These are phyloP conservation scores for Pristis pectinata DNA, from an alignment of 2,797 vertebrate species.

Conservation along the genomic window DNA sequence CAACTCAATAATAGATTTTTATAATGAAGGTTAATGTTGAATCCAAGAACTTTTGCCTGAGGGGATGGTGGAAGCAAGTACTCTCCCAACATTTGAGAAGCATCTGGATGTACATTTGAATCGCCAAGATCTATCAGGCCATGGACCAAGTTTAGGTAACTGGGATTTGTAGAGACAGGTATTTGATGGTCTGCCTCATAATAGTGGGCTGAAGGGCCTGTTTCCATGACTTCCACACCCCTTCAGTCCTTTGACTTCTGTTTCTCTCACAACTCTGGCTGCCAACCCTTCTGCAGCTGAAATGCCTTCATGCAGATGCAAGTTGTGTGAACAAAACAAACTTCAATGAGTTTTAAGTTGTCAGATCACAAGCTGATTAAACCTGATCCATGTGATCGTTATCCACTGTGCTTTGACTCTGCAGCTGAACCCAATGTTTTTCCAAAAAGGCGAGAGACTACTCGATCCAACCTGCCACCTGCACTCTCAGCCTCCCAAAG, in stretches of 20 bases:
- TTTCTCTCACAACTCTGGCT: neutral
- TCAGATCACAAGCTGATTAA: neutral
- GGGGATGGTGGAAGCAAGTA: too few species aligned
- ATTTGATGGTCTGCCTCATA: too few species aligned
- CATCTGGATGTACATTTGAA: too few species aligned
- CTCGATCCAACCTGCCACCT: too few species aligned
- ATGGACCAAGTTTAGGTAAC: too few species aligned
- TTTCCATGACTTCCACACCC: too few species aligned
- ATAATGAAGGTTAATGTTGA: neutral
- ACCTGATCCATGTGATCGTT: neutral
- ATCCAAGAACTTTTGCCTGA: neutral
- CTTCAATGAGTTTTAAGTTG: neutral
- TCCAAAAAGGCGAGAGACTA: too few species aligned
- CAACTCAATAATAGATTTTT: neutral
- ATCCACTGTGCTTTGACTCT: neutral
- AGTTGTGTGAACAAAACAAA: neutral
- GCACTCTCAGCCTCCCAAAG: too few species aligned
- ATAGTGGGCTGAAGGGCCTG: too few species aligned
- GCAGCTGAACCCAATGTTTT: neutral
- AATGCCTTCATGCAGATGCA: neutral
- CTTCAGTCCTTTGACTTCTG: neutral
- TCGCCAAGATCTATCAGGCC: too few species aligned
- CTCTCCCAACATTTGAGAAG: too few species aligned
- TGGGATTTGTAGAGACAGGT: too few species aligned
- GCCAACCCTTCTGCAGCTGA: neutral